Base-by-base conservation (phyloP, 2,797 vertebrate species). In the Etheostoma perlongum region DNA sequence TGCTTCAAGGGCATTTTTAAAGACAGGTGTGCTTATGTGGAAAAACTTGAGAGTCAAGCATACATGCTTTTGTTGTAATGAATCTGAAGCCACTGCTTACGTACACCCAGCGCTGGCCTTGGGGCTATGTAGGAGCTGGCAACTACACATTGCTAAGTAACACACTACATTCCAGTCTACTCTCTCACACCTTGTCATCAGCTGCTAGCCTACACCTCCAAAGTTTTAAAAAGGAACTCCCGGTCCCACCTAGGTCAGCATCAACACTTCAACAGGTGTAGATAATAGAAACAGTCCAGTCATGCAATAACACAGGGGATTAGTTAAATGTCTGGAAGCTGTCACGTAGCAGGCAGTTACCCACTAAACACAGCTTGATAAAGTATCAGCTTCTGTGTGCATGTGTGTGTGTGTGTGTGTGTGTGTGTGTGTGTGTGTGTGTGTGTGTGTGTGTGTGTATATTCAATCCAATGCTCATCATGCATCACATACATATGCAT, bases 141-240 rank as follows among this genome's bases (percentile, higher is more conserved):
- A 72, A 69, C 61, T 58, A 59, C 58, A 57, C 62, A 79, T 79
- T 3, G 3, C 70, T 21, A 42, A 33, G 10, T 23, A 85, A 78
- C 72, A 79, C 51, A 75, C 66, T 1, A n/a, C 88, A 92, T 92
- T 92, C 89, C 89, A 79, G 64, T 30, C 67, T 7, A 13, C 55
- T 78, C 68, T 78, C 72, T 81, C 89, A 83, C 87, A 89, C 84
- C 82, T 90, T 7, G 62, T 79, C 81, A 74, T 74, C 57, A 27
- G 69, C 76, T 67, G 62, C 40, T 46, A 9, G 48, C n/a, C 47
- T 67, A 30, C 11, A n/a, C 13, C 4, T 40, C 10, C 36, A 73
- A 61, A 33, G 33, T 33, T 58, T 47, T 59, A 23, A 69, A 54
- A 65, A 47, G 40, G 4, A 84, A 72, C 68, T 78, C 59, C 67